Base-by-base conservation (phyloP, 92 coral and sea anemone genomes). In the Diadumene lineata region DNA sequence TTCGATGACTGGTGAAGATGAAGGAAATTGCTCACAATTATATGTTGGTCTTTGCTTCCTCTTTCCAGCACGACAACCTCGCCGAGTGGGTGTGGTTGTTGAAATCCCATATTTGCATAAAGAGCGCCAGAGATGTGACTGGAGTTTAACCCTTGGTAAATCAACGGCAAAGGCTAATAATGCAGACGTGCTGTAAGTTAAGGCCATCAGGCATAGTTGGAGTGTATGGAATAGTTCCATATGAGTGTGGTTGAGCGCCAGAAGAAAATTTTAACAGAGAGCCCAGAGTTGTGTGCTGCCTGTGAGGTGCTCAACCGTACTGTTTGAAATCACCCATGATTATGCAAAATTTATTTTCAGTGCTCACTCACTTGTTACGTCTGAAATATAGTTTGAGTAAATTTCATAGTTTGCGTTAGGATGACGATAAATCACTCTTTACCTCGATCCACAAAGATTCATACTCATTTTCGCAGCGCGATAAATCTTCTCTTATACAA, bases 61-160 rank as follows among this genome's bases (percentile, higher is more conserved):
- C 22, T 7, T 10, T 7, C 64, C 64, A 10, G 64, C 64, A 57
- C 64, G 64, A 57, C 64, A 57, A n/a, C 64, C 64, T 57, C 21
- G 21, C 64, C 64, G 64, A 57, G 64, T 16, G 64, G 64, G 64
- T 24, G 11, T 57, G 22, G 64, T 57, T 8, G 9, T 57, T 57
- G 64, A 57, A 57, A 57, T 24, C 22, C 64, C 64, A 57, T 10
- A 10, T 11, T 57, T 57, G 64, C 64, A 57, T n/a, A 57, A 57
- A 7, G 64, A 57, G 22, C 64, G 64, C 64, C 28, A 57, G 22
- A 57, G 64, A 16, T 57, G 11, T 57, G 21, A 24, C 22, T 24
- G 21, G 64, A 57, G 64, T 24, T 11, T 17, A 57, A 9, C 9
- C 22, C 23, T 57, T 57, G 64, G 8, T 24, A 57, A 24, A 10